Percentiles rank a stretch among this genome's conserved stretches.
Conservation (phyloP, 1,140 invertebrate genomes). For the Pectinophora gossypiella region DNA sequence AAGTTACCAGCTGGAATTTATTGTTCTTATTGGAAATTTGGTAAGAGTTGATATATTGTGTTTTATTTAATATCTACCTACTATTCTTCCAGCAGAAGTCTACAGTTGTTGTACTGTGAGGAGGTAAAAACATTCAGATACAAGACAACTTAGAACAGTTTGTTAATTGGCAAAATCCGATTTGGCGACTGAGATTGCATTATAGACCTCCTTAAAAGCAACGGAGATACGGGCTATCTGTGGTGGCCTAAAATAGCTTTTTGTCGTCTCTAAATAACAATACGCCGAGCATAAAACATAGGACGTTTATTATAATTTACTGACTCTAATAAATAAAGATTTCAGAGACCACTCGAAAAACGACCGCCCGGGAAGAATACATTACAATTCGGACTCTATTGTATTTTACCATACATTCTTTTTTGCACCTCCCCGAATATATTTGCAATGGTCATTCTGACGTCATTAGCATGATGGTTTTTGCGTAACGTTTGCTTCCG, state of each 20-base stretch:
- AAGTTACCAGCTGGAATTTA: no score
- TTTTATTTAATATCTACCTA: no score
- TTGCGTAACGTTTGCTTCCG: conserved; percentile 12
- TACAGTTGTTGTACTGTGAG: no score
- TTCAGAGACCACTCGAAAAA: conserved; percentile 58
- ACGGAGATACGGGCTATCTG: not conserved
- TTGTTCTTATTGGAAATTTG: no score
- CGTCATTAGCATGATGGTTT: conserved; percentile 17
- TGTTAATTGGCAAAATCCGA: no score
- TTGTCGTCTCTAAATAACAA: conserved; percentile 40
- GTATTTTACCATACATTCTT: conserved; percentile 70
- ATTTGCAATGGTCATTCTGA: conserved; percentile 61
- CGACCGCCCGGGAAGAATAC: conserved; percentile 63
- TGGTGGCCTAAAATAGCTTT: conserved; percentile 17
- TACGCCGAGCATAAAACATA: conserved; percentile 51
- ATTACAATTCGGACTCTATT: conserved; percentile 67
- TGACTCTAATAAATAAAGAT: conserved; percentile 74
- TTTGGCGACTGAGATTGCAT: no score
- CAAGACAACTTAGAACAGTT: no score
- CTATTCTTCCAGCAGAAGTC: no score
- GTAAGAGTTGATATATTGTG: no score
- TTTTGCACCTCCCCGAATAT: conserved; percentile 70
- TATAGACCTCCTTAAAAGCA: no score
- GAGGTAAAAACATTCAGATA: no score
- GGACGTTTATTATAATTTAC: conserved; percentile 63